phyloP scores from a whole-genome alignment of 2,797 vertebrate species.

The Neopelma chrysocephalum region DNA sequence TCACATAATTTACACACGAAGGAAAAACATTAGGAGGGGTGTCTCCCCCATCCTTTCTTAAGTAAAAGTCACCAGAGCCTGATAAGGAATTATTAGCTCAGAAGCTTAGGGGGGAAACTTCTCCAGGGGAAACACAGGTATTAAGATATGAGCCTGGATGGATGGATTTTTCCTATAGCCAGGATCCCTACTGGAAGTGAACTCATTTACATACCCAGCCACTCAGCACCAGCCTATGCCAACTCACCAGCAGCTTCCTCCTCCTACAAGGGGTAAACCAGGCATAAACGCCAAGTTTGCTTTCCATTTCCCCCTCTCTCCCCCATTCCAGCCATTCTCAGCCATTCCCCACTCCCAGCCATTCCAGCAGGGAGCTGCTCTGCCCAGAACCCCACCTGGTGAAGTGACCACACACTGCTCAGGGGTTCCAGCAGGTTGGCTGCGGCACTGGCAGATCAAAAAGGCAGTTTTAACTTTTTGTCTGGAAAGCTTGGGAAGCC shows the following conservation, averaged over 20 bases:
- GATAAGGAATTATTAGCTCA: not conserved
- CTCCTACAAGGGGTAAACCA: not conserved
- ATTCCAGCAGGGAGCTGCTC: fast-evolving
- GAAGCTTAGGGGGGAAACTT: not conserved
- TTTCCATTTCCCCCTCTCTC: not conserved
- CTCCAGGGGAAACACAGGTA: not conserved
- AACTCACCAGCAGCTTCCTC: not conserved
- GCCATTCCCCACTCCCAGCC: not conserved
- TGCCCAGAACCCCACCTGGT: fast-evolving
- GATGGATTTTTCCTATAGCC: not conserved
- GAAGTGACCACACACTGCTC: fast-evolving
- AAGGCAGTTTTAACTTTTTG: not conserved
- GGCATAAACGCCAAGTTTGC: not conserved
- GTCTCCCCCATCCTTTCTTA: not conserved
- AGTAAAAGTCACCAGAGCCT: not conserved
- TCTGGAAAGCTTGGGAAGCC: not conserved
- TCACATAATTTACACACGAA: not conserved
- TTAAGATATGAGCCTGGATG: not conserved
- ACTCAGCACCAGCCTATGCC: not conserved
- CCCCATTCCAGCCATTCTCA: not conserved
- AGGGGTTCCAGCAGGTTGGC: not conserved
- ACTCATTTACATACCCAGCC: not conserved
- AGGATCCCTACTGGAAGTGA: not conserved
- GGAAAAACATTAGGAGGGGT: not conserved
- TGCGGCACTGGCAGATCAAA: not conserved